phyloP scores from a whole-genome alignment of 2,113 vertebrate species.

The Murina feae region DNA sequence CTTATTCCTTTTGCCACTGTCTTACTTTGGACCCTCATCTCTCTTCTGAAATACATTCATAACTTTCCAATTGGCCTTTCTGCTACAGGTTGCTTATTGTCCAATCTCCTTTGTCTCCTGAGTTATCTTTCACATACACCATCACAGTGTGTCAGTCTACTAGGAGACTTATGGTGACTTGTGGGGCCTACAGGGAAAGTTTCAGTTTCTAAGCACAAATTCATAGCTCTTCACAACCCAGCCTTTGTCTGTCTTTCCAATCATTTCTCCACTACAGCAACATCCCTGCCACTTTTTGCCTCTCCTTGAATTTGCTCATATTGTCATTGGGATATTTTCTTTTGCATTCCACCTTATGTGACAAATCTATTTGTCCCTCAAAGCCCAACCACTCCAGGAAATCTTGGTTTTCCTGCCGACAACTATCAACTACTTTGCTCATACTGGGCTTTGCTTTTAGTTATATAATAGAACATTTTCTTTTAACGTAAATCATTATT shows the following conservation, averaged over 20 bases:
- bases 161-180: background rate
- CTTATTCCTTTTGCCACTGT: background rate
- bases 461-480: background rate
- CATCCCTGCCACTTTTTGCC: background rate
- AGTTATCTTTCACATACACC: background rate
- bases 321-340: background rate
- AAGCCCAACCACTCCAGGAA: background rate
- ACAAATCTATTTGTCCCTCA: background rate
- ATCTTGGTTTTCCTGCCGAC: background rate
- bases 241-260: background rate
- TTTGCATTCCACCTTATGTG: too few relatives aligned
- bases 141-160: background rate
- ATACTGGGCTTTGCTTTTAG: background rate
- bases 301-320: background rate
- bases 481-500: background rate
- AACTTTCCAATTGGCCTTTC: background rate
- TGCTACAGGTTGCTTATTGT: background rate
- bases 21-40: background rate
- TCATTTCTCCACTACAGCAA: accelerated
- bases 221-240: background rate
- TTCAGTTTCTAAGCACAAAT: background rate
- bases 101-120: background rate
- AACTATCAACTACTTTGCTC: background rate
- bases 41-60: background rate
- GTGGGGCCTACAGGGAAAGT: background rate